Evolutionary conservation across 2,113 vertebrate species (phyloP).

Genomic region (Dromas ardeola): DNA sequence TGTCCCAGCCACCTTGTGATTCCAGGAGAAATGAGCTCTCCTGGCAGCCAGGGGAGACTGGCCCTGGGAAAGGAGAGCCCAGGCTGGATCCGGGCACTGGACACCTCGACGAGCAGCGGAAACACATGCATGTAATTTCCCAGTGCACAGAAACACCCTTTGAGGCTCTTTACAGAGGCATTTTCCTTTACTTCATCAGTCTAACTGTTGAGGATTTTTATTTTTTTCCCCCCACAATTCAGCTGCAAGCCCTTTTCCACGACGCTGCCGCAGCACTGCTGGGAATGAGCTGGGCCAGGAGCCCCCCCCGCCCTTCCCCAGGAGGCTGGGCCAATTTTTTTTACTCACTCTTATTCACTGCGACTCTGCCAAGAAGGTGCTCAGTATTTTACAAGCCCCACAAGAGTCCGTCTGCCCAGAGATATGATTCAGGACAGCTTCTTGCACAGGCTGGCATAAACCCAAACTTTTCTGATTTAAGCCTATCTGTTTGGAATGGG

Average conservation of each 20-base stretch:
- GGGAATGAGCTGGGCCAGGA: not conserved
- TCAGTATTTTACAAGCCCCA: not conserved
- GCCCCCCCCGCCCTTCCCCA: not conserved
- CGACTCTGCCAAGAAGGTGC: constrained; percentile 34
- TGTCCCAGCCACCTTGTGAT: rapidly evolving
- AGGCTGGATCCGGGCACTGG: not conserved
- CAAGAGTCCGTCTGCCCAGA: not conserved
- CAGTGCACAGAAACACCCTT: not conserved
- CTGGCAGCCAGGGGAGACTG: not conserved
- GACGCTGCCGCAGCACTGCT: not conserved
- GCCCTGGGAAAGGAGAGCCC: not conserved
- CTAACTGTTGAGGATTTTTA: not conserved
- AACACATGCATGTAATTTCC: not conserved
- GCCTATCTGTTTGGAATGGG: not conserved
- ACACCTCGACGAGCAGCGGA: not conserved
- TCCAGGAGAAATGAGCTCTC: not conserved
- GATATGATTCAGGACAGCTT: not conserved
- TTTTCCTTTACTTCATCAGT: not conserved
- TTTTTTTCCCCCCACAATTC: too few species aligned
- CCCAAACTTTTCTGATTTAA: not conserved
- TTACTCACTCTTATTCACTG: not conserved
- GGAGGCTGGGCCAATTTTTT: not conserved
- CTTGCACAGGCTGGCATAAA: not conserved
- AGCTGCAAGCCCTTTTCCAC: not conserved
- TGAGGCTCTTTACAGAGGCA: not conserved